Evolutionary conservation across 2,888 invertebrate species (phyloP).

Genomic region (Thymelicus acteon): DNA sequence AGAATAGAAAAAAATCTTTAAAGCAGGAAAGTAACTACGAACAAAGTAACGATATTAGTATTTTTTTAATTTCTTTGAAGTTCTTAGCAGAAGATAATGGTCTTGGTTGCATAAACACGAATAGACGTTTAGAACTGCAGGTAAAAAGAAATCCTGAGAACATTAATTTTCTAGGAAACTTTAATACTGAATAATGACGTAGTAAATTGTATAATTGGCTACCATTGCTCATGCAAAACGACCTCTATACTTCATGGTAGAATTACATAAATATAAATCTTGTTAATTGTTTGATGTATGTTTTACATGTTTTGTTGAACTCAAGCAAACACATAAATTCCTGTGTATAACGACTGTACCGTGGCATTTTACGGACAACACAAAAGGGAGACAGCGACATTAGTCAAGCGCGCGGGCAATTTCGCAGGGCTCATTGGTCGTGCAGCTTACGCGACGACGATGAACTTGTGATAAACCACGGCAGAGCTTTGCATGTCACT

Average conservation of each 20-base stretch:
- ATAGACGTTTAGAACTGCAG: too few relatives aligned
- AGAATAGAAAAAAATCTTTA: too few relatives aligned
- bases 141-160: too few relatives aligned
- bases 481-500: slow-evolving; percentile 42
- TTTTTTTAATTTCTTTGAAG: too few relatives aligned
- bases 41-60: too few relatives aligned
- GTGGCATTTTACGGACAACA: slow-evolving; percentile 33
- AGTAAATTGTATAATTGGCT: too few relatives aligned
- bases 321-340: slow-evolving; percentile 29
- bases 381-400: slow-evolving; percentile 36
- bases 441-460: slow-evolving; percentile 46
- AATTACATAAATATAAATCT: background rate
- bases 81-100: too few relatives aligned
- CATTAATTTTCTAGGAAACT: too few relatives aligned
- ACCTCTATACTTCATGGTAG: background rate
- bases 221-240: too few relatives aligned
- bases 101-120: too few relatives aligned
- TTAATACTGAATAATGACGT: too few relatives aligned
- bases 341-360: slow-evolving; percentile 29
- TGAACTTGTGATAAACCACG: slow-evolving; percentile 46
- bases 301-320: slow-evolving; percentile 16
- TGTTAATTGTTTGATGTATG: slow-evolving; percentile 16
- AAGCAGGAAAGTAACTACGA: too few relatives aligned
- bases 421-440: slow-evolving; percentile 41
- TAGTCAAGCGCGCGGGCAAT: slow-evolving; percentile 35